These are phyloP conservation scores for Volucella bombylans DNA, from an alignment of 2,888 invertebrate genomes.

Conservation along the genomic window DNA sequence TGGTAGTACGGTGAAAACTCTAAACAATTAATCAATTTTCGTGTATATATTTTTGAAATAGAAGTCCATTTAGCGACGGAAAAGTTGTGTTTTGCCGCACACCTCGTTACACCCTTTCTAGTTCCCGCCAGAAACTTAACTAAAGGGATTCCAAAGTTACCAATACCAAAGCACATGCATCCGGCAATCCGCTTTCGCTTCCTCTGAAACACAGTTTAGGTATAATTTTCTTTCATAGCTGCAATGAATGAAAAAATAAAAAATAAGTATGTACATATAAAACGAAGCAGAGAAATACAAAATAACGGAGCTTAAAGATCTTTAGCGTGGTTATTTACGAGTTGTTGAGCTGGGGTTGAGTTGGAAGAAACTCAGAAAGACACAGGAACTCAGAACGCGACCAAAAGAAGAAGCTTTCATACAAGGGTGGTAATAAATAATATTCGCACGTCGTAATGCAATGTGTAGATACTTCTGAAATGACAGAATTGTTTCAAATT, in stretches of 20 bases:
- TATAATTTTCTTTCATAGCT: conserved; percentile 41
- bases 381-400: not conserved
- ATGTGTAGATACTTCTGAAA: conserved; percentile 52
- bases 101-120: conserved; percentile 59
- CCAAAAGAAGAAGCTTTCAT: conserved; percentile 45
- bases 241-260: conserved; percentile 8
- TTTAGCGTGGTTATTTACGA: conserved; percentile 71
- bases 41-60: not conserved
- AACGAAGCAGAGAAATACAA: conserved; percentile 32
- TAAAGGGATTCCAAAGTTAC: conserved; percentile 36
- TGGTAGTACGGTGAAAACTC: conserved; percentile 23
- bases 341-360: conserved; percentile 68
- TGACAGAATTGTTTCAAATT: conserved; percentile 70
- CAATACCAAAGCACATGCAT: conserved; percentile 30
- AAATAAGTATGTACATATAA: conserved; percentile 11
- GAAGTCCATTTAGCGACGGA: conserved; percentile 70
- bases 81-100: conserved; percentile 54
- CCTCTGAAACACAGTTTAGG: conserved; percentile 25
- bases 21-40: conserved; percentile 67
- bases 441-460: conserved; percentile 72
- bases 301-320: conserved; percentile 73
- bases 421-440: conserved; percentile 67
- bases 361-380: not conserved
- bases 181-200: conserved; percentile 35
- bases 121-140: conserved; percentile 69